These are phyloP conservation scores for Drosophila burlai DNA, from an alignment of 1,140 invertebrate species.

Conservation along the genomic window DNA sequence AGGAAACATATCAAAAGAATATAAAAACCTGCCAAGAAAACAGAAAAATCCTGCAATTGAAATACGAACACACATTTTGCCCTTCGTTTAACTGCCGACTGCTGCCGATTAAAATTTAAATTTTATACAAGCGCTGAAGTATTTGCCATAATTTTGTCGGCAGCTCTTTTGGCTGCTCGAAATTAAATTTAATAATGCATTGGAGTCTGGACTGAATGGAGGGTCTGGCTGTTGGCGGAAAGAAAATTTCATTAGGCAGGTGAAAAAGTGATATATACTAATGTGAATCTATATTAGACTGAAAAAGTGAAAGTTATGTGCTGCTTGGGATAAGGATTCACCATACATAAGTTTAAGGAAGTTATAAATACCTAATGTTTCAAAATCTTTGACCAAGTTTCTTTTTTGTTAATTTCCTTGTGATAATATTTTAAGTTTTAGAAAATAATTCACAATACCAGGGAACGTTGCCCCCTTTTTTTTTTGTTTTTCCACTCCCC, in stretches of 20 bases:
- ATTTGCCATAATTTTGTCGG: slow-evolving; percentile 72
- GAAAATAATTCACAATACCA: neutral
- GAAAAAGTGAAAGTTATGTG: slow-evolving; percentile 20
- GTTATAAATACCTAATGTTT: too few relatives aligned
- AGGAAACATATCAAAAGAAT: neutral
- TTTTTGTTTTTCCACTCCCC: neutral
- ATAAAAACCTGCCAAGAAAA: neutral
- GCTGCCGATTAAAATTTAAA: slow-evolving; percentile 75
- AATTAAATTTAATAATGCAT: slow-evolving; percentile 82
- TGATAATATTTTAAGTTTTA: neutral
- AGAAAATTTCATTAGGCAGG: slow-evolving; percentile 51
- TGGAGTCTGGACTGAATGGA: slow-evolving; percentile 33
- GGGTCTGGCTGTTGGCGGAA: slow-evolving; percentile 37
- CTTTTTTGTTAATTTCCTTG: too few relatives aligned
- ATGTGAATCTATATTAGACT: neutral
- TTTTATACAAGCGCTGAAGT: slow-evolving; percentile 59
- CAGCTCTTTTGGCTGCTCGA: slow-evolving; percentile 27
- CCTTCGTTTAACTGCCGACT: slow-evolving; percentile 18
- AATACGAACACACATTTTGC: slow-evolving; percentile 20
- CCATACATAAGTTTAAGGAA: neutral
- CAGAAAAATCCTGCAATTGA: slow-evolving; percentile 1
- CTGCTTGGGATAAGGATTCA: neutral
- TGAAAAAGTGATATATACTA: slow-evolving; percentile 24
- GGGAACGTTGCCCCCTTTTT: neutral
- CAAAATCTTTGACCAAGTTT: neutral